These are phyloP conservation scores for Natator depressus DNA, from an alignment of 2,113 vertebrate genomes.

Conservation along the genomic window DNA sequence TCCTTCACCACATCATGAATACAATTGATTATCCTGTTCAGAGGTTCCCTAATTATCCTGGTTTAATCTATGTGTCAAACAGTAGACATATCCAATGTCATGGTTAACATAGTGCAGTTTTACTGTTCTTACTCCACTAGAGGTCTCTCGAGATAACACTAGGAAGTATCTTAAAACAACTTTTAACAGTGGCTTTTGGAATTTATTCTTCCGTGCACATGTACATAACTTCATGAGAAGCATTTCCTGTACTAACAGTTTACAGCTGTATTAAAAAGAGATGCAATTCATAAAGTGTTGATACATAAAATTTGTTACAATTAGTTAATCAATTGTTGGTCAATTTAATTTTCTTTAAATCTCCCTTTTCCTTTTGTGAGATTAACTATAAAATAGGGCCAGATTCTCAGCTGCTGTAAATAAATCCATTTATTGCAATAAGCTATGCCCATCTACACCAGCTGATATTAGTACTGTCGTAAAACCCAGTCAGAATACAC, in stretches of 20 bases:
- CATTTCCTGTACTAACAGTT: not conserved
- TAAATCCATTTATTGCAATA: not conserved
- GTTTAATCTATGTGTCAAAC: not conserved
- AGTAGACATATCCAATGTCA: fast-evolving
- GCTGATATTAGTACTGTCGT: not conserved
- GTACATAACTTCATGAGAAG: fast-evolving
- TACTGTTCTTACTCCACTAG: not conserved
- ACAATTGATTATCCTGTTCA: not conserved
- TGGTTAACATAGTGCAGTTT: not conserved
- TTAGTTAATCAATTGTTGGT: too few species aligned
- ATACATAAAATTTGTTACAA: not conserved
- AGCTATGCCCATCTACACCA: not conserved
- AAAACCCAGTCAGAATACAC: not conserved
- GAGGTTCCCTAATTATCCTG: fast-evolving
- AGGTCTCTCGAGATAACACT: not conserved
- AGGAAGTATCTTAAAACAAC: not conserved
- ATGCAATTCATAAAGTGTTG: not conserved
- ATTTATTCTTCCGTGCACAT: not conserved
- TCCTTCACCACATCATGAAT: not conserved
- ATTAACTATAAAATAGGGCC: not conserved
- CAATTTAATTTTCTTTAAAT: not conserved
- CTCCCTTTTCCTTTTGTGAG: not conserved
- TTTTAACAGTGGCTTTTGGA: fast-evolving
- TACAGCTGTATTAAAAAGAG: not conserved
- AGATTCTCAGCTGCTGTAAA: not conserved